A percentile compares a stretch with the other conserved stretches of the same genome.
These are phyloP conservation scores for Hippocampus barbouri DNA, from an alignment of 2,113 vertebrate genomes.

Conservation along the genomic window DNA sequence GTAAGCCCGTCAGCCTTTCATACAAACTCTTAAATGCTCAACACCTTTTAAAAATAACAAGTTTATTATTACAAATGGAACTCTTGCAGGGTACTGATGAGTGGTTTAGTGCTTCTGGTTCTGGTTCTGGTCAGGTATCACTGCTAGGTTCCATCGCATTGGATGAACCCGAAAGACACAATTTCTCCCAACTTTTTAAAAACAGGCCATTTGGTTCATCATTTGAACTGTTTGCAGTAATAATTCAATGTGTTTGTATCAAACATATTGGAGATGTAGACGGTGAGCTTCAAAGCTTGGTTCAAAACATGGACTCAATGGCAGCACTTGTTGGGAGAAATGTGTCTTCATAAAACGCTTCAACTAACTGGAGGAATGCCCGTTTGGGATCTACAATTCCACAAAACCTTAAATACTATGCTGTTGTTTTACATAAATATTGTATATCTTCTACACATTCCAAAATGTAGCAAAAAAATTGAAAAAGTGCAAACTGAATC, in stretches of 20 bases:
- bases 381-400: no score
- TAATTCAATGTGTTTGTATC: no score
- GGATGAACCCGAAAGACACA: slow-evolving; percentile 44
- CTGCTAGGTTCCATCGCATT: no score
- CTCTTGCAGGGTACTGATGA: no score
- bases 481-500: background rate
- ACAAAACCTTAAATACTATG: no score
- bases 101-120: no score
- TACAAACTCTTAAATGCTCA: background rate
- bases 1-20: slow-evolving; percentile 64
- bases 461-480: background rate
- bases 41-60: background rate
- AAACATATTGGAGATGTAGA: background rate
- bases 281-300: background rate
- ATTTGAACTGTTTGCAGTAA: background rate
- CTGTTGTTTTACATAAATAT: background rate
- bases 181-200: slow-evolving; percentile 46
- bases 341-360: slow-evolving; percentile 26
- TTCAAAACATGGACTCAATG: slow-evolving; percentile 51
- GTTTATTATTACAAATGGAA: slow-evolving; percentile 30
- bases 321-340: slow-evolving; percentile 43
- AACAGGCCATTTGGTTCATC: slow-evolving; percentile 36
- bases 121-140: no score
- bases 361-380: slow-evolving; percentile 45
- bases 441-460: no score